phyloP scores from a whole-genome alignment of 2,888 invertebrate genomes.

The Timandra comae region DNA sequence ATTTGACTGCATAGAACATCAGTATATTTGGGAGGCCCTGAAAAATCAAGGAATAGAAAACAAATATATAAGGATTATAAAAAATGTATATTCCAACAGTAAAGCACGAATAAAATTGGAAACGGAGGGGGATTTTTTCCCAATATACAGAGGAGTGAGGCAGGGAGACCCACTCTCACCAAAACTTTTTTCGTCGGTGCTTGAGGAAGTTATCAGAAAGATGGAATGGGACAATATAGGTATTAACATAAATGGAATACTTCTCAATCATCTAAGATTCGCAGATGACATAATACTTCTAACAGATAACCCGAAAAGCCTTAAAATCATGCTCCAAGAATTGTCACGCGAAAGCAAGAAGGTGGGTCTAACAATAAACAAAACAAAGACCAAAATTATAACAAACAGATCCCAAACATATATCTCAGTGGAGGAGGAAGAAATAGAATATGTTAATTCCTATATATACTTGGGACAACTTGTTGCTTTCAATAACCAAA shows the following conservation, averaged over 20 bases:
- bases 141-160: conserved; percentile 5
- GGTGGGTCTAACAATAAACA: conserved; percentile 8
- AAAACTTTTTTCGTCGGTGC: conserved; percentile 5
- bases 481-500: conserved; percentile 8
- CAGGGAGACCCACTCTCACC: conserved; percentile 7
- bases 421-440: conserved; percentile 1
- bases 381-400: too few species aligned
- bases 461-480: too few species aligned
- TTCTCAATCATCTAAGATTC: conserved; percentile 2
- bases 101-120: conserved; percentile 2
- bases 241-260: conserved; percentile 3
- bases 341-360: conserved; percentile 4
- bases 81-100: conserved; percentile 5
- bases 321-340: conserved; percentile 8
- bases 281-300: conserved; percentile 7
- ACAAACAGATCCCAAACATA: conserved; percentile 5
- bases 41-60: conserved; percentile 1
- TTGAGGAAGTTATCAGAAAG: conserved; percentile 1
- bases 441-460: too few species aligned
- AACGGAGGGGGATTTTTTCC: conserved; percentile 2
- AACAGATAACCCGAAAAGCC: conserved; percentile 4
- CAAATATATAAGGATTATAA: conserved; percentile 1
- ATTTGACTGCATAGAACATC: neutral
- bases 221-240: conserved; percentile 1
- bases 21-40: conserved; percentile 1